A percentile compares a stretch with the other conserved stretches of the same genome.
phyloP scores from a whole-genome alignment of 2,888 invertebrate species.

The Amblyteles armatorius region DNA sequence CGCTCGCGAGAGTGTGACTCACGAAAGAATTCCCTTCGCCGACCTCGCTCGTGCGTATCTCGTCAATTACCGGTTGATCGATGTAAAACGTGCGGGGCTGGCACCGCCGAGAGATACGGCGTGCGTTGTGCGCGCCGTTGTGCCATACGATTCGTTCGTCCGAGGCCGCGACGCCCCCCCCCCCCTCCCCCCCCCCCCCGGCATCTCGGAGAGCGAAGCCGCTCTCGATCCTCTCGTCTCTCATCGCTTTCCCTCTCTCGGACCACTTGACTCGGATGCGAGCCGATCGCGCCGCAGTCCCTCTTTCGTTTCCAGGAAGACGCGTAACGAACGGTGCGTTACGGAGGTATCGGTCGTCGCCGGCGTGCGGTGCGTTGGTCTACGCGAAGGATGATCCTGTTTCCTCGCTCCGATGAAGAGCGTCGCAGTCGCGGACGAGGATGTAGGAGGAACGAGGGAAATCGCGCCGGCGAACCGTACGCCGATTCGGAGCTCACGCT shows the following conservation, averaged over 20 bases:
- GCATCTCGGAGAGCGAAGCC: conserved; percentile 46
- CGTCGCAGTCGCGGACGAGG: conserved; percentile 58
- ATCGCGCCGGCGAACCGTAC: neutral
- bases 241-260: conserved; percentile 25
- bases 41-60: conserved; percentile 67
- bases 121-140: conserved; percentile 13
- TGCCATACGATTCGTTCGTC: conserved; percentile 35
- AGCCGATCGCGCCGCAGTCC: conserved; percentile 53
- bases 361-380: conserved; percentile 21
- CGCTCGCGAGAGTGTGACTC: conserved; percentile 60
- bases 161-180: conserved; percentile 51
- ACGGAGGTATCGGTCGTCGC: conserved; percentile 58
- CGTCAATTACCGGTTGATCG: conserved; percentile 69
- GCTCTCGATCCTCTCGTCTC: conserved; percentile 49
- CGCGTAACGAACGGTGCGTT: conserved; percentile 50
- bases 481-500: conserved; percentile 34
- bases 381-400: conserved; percentile 58
- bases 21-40: conserved; percentile 68
- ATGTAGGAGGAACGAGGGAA: conserved; percentile 21
- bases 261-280: conserved; percentile 25
- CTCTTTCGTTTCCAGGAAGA: conserved; percentile 67
- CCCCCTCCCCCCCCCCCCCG: conserved; percentile 34
- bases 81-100: conserved; percentile 68
- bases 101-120: conserved; percentile 48
- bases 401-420: conserved; percentile 59